Percentiles rank a stretch among this genome's conserved stretches.
Conservation (phyloP, 2,113 vertebrate species). For the Speoplatyrhinus poulsoni region DNA sequence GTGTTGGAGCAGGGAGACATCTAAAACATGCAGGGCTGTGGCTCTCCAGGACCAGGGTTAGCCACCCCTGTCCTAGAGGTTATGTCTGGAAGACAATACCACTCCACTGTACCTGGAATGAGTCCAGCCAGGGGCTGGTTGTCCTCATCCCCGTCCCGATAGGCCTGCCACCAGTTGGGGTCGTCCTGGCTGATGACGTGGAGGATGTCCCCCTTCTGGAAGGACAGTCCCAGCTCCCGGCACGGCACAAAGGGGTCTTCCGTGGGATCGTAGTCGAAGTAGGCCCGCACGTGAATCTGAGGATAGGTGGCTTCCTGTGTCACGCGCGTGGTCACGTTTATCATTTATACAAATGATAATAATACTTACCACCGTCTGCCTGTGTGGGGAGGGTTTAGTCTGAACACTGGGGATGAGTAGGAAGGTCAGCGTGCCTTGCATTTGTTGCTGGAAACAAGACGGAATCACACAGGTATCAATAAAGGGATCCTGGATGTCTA, state of each 20-base stretch:
- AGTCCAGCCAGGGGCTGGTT: conserved; percentile 93
- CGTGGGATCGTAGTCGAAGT: conserved; percentile 95
- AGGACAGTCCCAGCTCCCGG: conserved; percentile 90
- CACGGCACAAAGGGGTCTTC: conserved; percentile 95
- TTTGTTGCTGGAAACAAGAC: conserved; percentile 82
- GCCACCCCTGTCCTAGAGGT: too few species aligned
- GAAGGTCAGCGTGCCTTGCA: conserved; percentile 94
- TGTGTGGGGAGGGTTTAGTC: conserved; percentile 81
- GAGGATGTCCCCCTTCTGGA: conserved; percentile 95
- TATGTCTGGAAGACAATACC: conserved; percentile 8
- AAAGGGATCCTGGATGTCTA: not conserved
- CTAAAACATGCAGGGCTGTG: too few species aligned
- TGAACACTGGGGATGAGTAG: conserved; percentile 92
- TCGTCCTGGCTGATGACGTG: conserved; percentile 97
- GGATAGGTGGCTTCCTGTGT: conserved; percentile 32
- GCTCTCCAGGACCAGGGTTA: too few species aligned
- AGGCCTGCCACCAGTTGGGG: conserved; percentile 98
- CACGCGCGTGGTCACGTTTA: conserved; percentile 13
- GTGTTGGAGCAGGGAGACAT: too few species aligned
- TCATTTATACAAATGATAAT: conserved; percentile 12
- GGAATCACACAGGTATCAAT: not conserved
- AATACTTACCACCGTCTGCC: conserved; percentile 91
- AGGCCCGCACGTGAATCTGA: conserved; percentile 91
- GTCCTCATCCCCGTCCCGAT: conserved; percentile 94
- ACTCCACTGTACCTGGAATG: conserved; percentile 83